A percentile compares a stretch with the other conserved stretches of the same genome.
phyloP scores from a whole-genome alignment of 2,888 invertebrate species.

The Holacanthella duospinosa region DNA sequence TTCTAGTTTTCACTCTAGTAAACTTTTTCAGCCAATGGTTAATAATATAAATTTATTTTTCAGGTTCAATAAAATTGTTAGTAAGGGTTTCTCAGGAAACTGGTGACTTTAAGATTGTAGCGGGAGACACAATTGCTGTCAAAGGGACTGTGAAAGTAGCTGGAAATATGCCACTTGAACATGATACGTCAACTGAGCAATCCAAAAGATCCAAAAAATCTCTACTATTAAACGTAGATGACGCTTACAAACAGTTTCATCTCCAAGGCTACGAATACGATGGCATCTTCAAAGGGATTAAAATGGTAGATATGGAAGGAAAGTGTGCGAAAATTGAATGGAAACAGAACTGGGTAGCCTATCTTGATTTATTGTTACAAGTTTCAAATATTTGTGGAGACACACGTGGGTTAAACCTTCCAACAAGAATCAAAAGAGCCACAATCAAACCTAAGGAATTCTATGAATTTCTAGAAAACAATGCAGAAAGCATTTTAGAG shows the following conservation, averaged over 20 bases:
- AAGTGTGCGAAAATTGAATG: conserved; percentile 47
- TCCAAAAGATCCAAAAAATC: not conserved
- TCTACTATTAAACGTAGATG: conserved; percentile 23
- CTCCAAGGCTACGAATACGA: conserved; percentile 42
- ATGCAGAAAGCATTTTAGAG: conserved; percentile 14
- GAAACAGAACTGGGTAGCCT: conserved; percentile 76
- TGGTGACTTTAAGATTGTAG: conserved; percentile 47
- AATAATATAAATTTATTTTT: too few relatives aligned
- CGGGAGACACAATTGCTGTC: conserved; percentile 40
- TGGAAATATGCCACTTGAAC: not conserved
- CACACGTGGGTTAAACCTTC: conserved; percentile 59
- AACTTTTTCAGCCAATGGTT: too few relatives aligned
- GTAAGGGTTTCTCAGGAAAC: conserved; percentile 70
- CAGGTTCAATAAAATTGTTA: conserved; percentile 57
- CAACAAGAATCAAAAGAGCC: conserved; percentile 61
- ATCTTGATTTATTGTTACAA: conserved; percentile 82
- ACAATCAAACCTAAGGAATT: conserved; percentile 52
- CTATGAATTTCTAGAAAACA: conserved; percentile 12
- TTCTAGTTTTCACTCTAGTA: too few relatives aligned
- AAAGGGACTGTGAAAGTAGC: conserved; percentile 40
- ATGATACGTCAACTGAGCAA: not conserved
- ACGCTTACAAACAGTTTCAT: conserved; percentile 41
- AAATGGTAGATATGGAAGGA: conserved; percentile 39
- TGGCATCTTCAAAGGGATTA: conserved; percentile 41
- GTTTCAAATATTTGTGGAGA: conserved; percentile 60